These are phyloP conservation scores for Syritta pipiens DNA, from an alignment of 2,888 invertebrate genomes.

Conservation along the genomic window DNA sequence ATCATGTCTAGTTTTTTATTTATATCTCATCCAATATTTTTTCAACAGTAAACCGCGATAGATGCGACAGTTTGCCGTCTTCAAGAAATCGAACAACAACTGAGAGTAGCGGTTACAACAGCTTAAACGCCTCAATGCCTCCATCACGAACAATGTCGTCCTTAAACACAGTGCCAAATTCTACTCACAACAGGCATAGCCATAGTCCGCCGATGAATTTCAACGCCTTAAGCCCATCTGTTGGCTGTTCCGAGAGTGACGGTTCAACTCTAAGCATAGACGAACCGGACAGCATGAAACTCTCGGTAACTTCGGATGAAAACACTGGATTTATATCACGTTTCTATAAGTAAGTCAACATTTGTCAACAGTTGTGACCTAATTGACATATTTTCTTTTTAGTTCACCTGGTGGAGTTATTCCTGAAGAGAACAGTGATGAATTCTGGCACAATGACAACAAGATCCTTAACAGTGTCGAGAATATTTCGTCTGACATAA, in stretches of 20 bases:
- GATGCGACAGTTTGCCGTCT: slow-evolving; percentile 90
- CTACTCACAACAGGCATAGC: slow-evolving; percentile 77
- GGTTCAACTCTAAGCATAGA: slow-evolving; percentile 85
- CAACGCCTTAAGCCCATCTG: slow-evolving; percentile 80
- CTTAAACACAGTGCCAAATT: slow-evolving; percentile 78
- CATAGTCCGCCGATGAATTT: slow-evolving; percentile 78
- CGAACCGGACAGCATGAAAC: slow-evolving; percentile 82
- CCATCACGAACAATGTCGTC: slow-evolving; percentile 79
- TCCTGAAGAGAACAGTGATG: slow-evolving; percentile 83
- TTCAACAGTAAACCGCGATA: slow-evolving; percentile 81
- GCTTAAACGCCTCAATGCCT: slow-evolving; percentile 76
- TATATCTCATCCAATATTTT: slow-evolving; percentile 60
- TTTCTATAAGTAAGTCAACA: slow-evolving; percentile 74
- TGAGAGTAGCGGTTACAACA: slow-evolving; percentile 80
- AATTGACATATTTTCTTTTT: slow-evolving; percentile 5
- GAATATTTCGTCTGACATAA: slow-evolving; percentile 52
- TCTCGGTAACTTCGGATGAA: slow-evolving; percentile 83
- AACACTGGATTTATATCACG: slow-evolving; percentile 74
- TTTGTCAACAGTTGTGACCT: not conserved
- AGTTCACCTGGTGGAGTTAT: slow-evolving; percentile 79
- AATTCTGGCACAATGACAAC: slow-evolving; percentile 72
- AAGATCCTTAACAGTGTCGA: slow-evolving; percentile 51
- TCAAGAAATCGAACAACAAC: slow-evolving; percentile 84
- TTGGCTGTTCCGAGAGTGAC: slow-evolving; percentile 84
- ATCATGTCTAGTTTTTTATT: not conserved